phyloP scores from a whole-genome alignment of 2,888 invertebrate genomes.

The Aradus depressus region DNA sequence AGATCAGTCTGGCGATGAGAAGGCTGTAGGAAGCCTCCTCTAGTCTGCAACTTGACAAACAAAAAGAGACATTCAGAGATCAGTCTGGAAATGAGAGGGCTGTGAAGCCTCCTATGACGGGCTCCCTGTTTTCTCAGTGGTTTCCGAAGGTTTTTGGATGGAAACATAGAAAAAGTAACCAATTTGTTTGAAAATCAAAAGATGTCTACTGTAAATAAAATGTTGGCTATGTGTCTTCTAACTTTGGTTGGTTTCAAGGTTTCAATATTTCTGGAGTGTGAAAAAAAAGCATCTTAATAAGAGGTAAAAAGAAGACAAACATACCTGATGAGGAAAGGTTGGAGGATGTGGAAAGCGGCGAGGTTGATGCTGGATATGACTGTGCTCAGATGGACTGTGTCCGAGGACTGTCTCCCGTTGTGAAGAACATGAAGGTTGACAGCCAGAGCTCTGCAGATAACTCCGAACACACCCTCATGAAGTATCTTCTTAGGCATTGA shows the following conservation, averaged over 20 bases:
- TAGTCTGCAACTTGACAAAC: constrained; percentile 15
- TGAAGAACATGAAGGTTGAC: constrained; percentile 6
- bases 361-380: constrained; percentile 7
- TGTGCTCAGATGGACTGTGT: constrained; percentile 7
- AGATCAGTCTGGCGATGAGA: constrained; percentile 17
- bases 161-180: too few species aligned
- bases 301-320: neutral
- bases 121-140: too few species aligned
- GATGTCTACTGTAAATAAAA: too few species aligned
- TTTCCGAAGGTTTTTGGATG: too few species aligned
- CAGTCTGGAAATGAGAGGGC: constrained; percentile 18
- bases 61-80: constrained; percentile 5
- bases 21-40: constrained; percentile 12
- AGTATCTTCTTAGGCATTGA: constrained; percentile 15
- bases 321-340: constrained; percentile 16
- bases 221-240: neutral
- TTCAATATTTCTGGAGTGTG: too few species aligned
- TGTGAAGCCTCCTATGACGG: constrained; percentile 11
- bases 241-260: too few species aligned
- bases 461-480: constrained; percentile 12
- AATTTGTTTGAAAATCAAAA: too few species aligned
- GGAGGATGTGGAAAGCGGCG: constrained; percentile 8
- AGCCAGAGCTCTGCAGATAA: constrained; percentile 18
- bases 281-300: neutral
- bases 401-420: constrained; percentile 1